Evolutionary conservation across 2,113 vertebrate genomes (phyloP).

Genomic region (Sciurus niger): DNA sequence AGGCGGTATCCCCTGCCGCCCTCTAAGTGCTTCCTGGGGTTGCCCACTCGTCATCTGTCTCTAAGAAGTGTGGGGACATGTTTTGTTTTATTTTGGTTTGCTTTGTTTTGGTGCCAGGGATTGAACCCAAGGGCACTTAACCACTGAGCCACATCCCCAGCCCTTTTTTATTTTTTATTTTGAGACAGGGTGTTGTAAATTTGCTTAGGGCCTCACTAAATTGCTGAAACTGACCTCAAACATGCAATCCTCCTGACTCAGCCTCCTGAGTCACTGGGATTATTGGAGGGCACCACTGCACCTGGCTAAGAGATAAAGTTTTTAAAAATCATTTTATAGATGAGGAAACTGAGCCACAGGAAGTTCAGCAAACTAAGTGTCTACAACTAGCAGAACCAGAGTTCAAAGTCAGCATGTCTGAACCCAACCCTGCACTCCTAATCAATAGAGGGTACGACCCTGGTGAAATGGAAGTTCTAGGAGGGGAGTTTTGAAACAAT

Average conservation of each 20-base stretch:
- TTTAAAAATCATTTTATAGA: background rate
- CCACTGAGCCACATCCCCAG: too few relatives aligned
- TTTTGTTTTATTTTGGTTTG: background rate
- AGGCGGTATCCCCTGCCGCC: too few relatives aligned
- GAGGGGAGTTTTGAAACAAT: background rate
- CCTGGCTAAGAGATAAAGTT: background rate
- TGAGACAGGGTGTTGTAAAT: too few relatives aligned
- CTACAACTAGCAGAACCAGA: background rate
- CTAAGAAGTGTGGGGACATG: background rate
- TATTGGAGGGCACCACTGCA: background rate
- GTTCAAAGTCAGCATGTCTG: background rate
- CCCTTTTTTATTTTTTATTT: too few relatives aligned
- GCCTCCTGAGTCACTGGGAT: too few relatives aligned
- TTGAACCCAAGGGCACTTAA: too few relatives aligned
- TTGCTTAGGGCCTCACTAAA: too few relatives aligned
- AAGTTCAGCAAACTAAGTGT: background rate
- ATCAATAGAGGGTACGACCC: rapidly evolving
- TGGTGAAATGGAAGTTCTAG: background rate
- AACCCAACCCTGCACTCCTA: background rate
- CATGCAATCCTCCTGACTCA: background rate
- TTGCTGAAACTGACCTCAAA: background rate
- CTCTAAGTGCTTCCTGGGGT: rapidly evolving
- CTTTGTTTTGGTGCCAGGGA: too few relatives aligned
- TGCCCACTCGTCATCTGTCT: rapidly evolving
- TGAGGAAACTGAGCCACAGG: background rate